Evolutionary conservation across 2,113 vertebrate genomes (phyloP).

Genomic region (Alethe castanea): DNA sequence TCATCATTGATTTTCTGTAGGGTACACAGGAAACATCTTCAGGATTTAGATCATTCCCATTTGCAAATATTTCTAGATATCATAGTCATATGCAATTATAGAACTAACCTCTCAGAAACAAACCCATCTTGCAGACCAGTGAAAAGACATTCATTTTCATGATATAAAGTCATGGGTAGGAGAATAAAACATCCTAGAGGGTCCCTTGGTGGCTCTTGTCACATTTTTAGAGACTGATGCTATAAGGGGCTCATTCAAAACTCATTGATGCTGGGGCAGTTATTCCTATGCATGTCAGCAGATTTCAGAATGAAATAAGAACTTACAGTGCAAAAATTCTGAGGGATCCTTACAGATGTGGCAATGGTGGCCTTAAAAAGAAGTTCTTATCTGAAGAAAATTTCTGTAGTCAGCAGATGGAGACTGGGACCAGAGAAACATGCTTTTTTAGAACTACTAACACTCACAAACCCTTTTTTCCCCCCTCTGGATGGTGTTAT

Average conservation of each 20-base stretch:
- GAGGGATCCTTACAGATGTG: not conserved
- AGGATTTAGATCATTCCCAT: conserved; percentile 41
- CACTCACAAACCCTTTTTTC: not conserved
- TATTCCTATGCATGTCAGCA: not conserved
- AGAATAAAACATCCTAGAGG: conserved; percentile 10
- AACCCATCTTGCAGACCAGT: not conserved
- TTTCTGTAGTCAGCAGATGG: not conserved
- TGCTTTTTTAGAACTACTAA: not conserved
- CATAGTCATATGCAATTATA: conserved; percentile 2
- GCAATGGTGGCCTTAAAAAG: not conserved
- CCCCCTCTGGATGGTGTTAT: not conserved
- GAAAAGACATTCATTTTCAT: conserved; percentile 21
- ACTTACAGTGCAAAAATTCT: not conserved
- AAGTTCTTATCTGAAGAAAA: not conserved
- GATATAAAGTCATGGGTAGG: not conserved
- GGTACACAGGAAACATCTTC: not conserved
- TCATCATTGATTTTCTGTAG: conserved; percentile 36
- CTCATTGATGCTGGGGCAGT: not conserved
- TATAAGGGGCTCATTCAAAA: not conserved
- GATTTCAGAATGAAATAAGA: not conserved
- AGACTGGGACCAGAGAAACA: not conserved
- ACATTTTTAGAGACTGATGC: conserved; percentile 26
- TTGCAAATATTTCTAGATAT: conserved; percentile 50
- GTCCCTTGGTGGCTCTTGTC: not conserved
- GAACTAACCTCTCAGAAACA: conserved; percentile 30